Evolutionary conservation across 2,113 vertebrate genomes (phyloP), one percentile per base, ranked within the genome.

Genomic region (Glaucidium brasilianum): DNA sequence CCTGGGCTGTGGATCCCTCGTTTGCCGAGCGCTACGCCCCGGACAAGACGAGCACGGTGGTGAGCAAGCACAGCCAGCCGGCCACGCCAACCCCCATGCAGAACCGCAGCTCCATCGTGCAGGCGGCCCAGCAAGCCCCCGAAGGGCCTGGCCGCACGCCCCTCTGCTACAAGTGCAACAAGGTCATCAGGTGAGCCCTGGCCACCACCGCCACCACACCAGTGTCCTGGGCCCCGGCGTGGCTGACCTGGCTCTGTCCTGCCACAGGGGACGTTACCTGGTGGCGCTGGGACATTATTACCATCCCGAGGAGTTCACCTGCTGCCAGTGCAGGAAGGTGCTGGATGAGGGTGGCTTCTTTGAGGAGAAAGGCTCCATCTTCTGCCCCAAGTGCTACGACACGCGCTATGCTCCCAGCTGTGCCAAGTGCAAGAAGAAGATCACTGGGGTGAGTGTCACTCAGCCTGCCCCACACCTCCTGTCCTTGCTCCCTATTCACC

Each of bases 291-390:
- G 99, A 22, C 99, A 98, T 14, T 99, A 99, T 12, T 99, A 99
- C 98, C 99, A 99, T 97, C 99, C 99, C 0, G 99, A 99, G 97
- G 99, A 99, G 97, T 99, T 99, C 77, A 99, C 96, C 30, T 99
- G 99, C 97, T 99, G 98, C 50, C 99, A 99, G 97, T 99, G 99
- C 95, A 99, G 99, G 93, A 98, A 96, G 69, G 94, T 99, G 62
- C 97, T 99, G 96, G 99, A 99, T 25, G 99, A 99, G 97, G 99
- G 99, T 0, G 99, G 99, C 83, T 99, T 99, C 98, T 99, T 99
- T 2, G 99, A 99, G 97, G 99, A 99, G 95, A 98, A 99, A 81
- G 99, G 99, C 41, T 98, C 99, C 18, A 98, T 99, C 96, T 99
- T 99, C 97, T 99, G 99, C 72, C 99, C 99, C 32, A 98, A 98